phyloP scores from a whole-genome alignment of 1,140 invertebrate species.

The Macrosteles quadrilineatus region DNA sequence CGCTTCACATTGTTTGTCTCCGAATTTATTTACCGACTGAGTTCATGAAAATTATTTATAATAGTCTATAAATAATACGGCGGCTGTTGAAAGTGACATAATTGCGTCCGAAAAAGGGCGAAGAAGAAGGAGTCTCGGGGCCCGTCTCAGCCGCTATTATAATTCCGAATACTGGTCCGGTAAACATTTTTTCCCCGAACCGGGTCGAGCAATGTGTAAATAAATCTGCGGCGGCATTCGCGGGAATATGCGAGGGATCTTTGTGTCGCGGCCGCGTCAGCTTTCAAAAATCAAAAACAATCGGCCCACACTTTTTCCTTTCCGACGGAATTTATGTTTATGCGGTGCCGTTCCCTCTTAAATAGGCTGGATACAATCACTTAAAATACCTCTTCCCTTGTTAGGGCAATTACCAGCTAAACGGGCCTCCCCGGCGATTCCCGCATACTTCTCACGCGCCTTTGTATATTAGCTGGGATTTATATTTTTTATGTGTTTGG shows the following conservation, averaged over 20 bases:
- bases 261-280: slow-evolving; percentile 11
- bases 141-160: background rate
- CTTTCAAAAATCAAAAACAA: slow-evolving; percentile 24
- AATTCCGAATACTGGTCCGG: slow-evolving; percentile 25
- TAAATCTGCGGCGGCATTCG: slow-evolving; percentile 25
- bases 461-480: background rate
- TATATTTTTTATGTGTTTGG: no score
- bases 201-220: slow-evolving; percentile 20
- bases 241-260: slow-evolving; percentile 14
- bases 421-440: background rate
- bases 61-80: slow-evolving; percentile 17
- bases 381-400: slow-evolving; percentile 25
- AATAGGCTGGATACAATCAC: slow-evolving; percentile 23
- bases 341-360: slow-evolving; percentile 14
- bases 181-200: slow-evolving; percentile 17
- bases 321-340: slow-evolving; percentile 30
- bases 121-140: background rate
- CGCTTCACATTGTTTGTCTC: slow-evolving; percentile 9
- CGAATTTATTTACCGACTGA: slow-evolving; percentile 6
- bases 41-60: slow-evolving; percentile 9
- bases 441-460: slow-evolving; percentile 15
- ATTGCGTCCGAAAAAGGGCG: slow-evolving; percentile 3
- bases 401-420: slow-evolving; percentile 12
- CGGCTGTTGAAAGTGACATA: slow-evolving; percentile 16
- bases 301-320: slow-evolving; percentile 30